Evolutionary conservation across 2,113 vertebrate species (phyloP), one percentile per base, ranked within the genome.

Genomic region (Gambusia affinis): DNA sequence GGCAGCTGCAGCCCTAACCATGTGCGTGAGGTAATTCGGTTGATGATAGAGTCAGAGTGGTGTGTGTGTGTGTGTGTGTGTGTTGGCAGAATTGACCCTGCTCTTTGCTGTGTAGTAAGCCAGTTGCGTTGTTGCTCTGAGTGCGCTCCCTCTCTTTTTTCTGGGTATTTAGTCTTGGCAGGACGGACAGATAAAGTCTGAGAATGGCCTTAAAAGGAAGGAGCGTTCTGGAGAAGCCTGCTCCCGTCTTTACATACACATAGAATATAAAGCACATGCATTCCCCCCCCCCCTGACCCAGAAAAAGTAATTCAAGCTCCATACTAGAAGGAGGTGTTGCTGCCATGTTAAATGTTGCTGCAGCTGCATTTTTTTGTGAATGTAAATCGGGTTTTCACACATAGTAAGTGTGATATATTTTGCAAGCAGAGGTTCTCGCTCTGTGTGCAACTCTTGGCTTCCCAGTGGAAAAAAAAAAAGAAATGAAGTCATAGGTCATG

Each of bases 181-280:
- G 70, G 42, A 75, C 72, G 67, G 64, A 54, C 44, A 75, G 61
- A 80, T 65, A 70, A 87, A 69, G 73, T 79, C 75, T 76, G 88
- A 83, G 71, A 90, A 92, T 93, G 81, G 72, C 94, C 93, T 93
- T 94, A 94, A 93, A 94, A 94, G 93, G 87, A 91, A 95, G 75
- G 79, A 72, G 78, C 82, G 73, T 75, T 70, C 64, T 75, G 79
- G 76, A 81, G 75, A 73, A 73, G 70, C 71, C 83, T 87, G 74
- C 79, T 79, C 78, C 87, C 79, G 79, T 77, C 85, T 80, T 76
- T 83, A 85, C 81, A 77, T 75, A 70, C 67, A 78, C 69, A 71
- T 51, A 31, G 31, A 67, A 71, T 39, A 12, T 30, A 30, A 78
- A 33, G 24, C 64, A 33, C 22, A 54, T 64, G 54, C 12, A 24